Evolutionary conservation across 2,888 invertebrate species (phyloP), one percentile per base, ranked within the genome.

Genomic region (Cataglyphis cursor): DNA sequence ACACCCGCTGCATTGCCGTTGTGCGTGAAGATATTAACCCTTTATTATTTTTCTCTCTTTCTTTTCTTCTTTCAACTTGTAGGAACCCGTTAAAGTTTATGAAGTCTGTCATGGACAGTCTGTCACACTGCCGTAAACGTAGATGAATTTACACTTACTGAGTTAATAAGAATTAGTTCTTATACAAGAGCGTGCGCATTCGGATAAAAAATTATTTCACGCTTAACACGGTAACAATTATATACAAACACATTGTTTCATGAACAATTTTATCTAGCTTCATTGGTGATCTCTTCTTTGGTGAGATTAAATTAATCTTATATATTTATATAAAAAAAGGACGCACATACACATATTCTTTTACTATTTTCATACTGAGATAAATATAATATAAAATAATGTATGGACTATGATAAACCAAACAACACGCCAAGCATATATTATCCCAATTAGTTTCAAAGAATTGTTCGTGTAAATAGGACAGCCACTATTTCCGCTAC

Each of bases 1-100:
- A 89, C 89, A 88, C 87, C 85, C 86, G 64, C 83, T 83, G 85
- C 82, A 80, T 72, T 54, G 65, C 57, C 31, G 21, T 28, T 48
- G 44, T 72, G 72, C 85, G 85, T 88, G 74, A 54, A 75, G 74
- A 74, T 62, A 64, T 68, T 51, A 80, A 80, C 78, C 24, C 54
- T n/a, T 62, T 80, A 68, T 65, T 59, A 41, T 65, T 41, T 54
- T 65, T 9, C 15, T 12, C 21, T 57, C 12, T 54, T 5, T 12
- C 15, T 24, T 28, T 44, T 41, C 62, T 18, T 1, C 6, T 62
- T 73, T 82, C 76, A 68, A 64, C 9, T 38, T 57, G 21, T 1
- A n/a, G n/a, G 28, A 31, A 41, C n/a, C 15, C 4, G 12, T 68
- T 44, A 41, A 70, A 21, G 31, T 57, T 70, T 59, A 41, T 28